Percentiles rank a stretch among this genome's conserved stretches.
phyloP scores from a whole-genome alignment of 2,888 invertebrate species.

The Boloria euphrosyne region DNA sequence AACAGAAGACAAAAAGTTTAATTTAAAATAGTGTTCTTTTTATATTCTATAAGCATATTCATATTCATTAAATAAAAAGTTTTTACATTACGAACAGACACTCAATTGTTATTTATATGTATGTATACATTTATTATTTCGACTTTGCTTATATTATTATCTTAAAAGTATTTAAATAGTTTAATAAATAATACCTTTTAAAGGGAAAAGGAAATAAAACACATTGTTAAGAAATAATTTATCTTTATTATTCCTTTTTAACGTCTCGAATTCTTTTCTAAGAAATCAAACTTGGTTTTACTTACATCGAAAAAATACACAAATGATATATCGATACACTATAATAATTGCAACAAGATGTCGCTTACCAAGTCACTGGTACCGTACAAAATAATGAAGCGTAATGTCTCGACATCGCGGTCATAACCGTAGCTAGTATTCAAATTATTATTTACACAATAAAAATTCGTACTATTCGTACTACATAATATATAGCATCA shows the following conservation, averaged over 20 bases:
- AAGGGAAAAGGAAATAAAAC: constrained; percentile 61
- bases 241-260: constrained; percentile 79
- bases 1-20: no score
- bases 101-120: no score
- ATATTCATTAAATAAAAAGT: no score
- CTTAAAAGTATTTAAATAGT: no score
- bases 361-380: constrained; percentile 61
- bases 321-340: constrained; percentile 74
- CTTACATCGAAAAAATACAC: constrained; percentile 81
- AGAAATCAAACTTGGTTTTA: constrained; percentile 81
- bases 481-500: not conserved
- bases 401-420: constrained; percentile 45
- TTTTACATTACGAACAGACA: no score
- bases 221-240: constrained; percentile 78
- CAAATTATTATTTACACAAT: not conserved
- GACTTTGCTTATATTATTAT: no score
- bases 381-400: constrained; percentile 56
- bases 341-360: constrained; percentile 64
- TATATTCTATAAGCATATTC: no score
- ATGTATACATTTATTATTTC: no score
- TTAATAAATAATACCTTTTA: not conserved
- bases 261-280: constrained; percentile 79
- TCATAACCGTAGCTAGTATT: constrained; percentile 7
- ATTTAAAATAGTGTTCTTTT: no score
- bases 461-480: not conserved